Conservation (phyloP, 2,113 vertebrate species). For the Varanus salvator region DNA sequence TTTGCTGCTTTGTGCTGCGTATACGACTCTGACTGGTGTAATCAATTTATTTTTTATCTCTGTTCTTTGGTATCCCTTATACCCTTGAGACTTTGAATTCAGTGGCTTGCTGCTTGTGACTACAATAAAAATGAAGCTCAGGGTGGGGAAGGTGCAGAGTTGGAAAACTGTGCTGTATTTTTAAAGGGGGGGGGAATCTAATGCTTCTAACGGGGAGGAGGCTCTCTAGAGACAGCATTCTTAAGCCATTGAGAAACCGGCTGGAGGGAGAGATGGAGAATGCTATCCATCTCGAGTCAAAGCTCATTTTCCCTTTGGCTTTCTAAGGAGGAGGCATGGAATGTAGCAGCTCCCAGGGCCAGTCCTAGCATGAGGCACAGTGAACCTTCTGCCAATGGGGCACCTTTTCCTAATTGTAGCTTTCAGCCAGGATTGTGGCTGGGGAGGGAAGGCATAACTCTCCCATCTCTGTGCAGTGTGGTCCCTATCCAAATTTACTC, state of each 20-base stretch:
- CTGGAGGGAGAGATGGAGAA: not conserved
- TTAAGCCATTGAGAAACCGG: not conserved
- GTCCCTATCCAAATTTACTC: no score
- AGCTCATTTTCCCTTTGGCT: not conserved
- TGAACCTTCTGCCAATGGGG: no score
- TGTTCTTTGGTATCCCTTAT: slow-evolving; percentile 13
- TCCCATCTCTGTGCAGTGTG: no score
- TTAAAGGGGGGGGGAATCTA: no score
- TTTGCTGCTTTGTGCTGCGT: not conserved
- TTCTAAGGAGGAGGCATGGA: not conserved
- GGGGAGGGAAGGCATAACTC: no score
- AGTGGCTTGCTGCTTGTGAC: not conserved
- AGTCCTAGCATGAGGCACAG: not conserved
- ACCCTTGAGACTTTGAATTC: slow-evolving; percentile 1
- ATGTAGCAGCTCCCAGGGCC: not conserved
- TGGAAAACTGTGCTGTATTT: not conserved
- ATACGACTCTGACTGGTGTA: not conserved
- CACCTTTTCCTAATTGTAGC: no score
- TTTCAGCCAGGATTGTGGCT: no score
- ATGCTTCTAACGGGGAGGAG: not conserved
- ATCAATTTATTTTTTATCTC: slow-evolving; percentile 21
- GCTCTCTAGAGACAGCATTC: not conserved
- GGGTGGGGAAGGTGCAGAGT: not conserved
- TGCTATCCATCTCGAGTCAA: not conserved
- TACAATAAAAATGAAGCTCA: slow-evolving; percentile 12